phyloP scores from a whole-genome alignment of 2,888 invertebrate genomes.

The Monochamus alternatus region DNA sequence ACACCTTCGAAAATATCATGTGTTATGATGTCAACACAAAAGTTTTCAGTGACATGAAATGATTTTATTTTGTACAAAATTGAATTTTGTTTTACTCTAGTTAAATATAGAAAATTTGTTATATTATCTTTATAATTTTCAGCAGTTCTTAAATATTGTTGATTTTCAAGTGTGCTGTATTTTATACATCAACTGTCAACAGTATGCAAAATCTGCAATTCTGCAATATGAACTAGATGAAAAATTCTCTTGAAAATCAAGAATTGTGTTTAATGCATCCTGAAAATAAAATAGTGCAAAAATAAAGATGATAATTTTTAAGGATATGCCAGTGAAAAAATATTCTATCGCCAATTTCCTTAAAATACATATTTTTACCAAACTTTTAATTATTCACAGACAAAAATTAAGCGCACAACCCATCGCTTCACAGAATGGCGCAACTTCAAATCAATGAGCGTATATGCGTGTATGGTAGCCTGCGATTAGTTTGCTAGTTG shows the following conservation, averaged over 20 bases:
- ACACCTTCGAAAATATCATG: constrained; percentile 57
- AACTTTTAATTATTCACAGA: too few relatives aligned
- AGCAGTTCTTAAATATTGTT: too few relatives aligned
- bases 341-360: constrained; percentile 36
- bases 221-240: constrained; percentile 40
- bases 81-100: constrained; percentile 48
- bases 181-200: constrained; percentile 16
- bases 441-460: too few relatives aligned
- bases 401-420: too few relatives aligned
- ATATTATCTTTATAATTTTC: constrained; percentile 45
- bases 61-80: constrained; percentile 45
- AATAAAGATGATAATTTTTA: constrained; percentile 30
- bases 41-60: constrained; percentile 54
- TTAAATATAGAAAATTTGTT: constrained; percentile 41
- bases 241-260: constrained; percentile 46
- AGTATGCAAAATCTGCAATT: constrained; percentile 38
- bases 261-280: constrained; percentile 38
- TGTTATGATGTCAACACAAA: constrained; percentile 50
- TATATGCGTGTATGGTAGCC: too few relatives aligned
- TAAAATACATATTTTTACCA: constrained; percentile 3
- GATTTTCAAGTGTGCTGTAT: background rate
- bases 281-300: constrained; percentile 28
- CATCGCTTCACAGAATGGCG: too few relatives aligned
- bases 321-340: constrained; percentile 39
- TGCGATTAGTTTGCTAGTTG: too few relatives aligned